These are phyloP conservation scores for Dryobota labecula DNA, from an alignment of 2,888 invertebrate genomes.

Conservation along the genomic window DNA sequence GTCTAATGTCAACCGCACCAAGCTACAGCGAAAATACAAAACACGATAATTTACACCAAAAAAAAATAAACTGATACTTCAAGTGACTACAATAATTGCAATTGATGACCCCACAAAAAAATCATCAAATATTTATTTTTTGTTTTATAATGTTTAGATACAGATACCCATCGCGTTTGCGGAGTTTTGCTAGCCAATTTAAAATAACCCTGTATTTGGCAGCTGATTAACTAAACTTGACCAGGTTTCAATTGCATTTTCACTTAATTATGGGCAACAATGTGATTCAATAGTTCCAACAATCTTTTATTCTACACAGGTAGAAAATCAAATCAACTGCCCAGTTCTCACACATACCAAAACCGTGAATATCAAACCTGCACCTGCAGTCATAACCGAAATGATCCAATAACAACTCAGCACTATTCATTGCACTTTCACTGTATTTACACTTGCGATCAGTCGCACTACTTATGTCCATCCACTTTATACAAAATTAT, in stretches of 20 bases:
- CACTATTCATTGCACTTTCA: conserved; percentile 45
- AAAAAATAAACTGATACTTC: no score
- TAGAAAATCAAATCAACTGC: background rate
- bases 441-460: conserved; percentile 53
- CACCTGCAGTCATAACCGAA: conserved; percentile 46
- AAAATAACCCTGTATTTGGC: no score
- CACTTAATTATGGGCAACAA: conserved; percentile 1
- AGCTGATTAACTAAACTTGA: background rate
- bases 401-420: conserved; percentile 49
- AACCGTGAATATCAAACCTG: conserved; percentile 13
- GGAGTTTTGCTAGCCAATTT: no score
- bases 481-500: conserved; percentile 53
- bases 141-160: no score
- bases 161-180: no score
- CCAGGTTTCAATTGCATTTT: background rate
- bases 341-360: conserved; percentile 40
- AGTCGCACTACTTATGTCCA: conserved; percentile 26
- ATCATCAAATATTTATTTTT: no score
- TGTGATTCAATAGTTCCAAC: background rate
- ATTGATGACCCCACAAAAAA: no score
- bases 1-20: no score
- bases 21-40: no score
- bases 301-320: background rate
- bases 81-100: no score
- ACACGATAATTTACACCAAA: no score